Percentiles rank a stretch among this genome's conserved stretches.
Evolutionary conservation across 2,888 invertebrate species (phyloP).

Genomic region (Tuta absoluta): DNA sequence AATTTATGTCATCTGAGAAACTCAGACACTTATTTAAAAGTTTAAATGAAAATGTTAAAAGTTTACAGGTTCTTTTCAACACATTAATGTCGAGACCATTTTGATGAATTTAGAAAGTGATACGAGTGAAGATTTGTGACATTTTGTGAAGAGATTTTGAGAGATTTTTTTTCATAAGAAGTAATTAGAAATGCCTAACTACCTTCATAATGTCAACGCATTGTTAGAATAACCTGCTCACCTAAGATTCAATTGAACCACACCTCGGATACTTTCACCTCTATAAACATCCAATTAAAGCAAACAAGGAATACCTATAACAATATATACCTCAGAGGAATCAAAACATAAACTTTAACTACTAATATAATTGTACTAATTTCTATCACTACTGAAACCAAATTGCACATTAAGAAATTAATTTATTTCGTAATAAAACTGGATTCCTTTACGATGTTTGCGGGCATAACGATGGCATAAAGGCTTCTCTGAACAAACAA

Average conservation of each 20-base stretch:
- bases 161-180: too few species aligned
- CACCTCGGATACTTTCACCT: slow-evolving; percentile 1
- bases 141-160: too few species aligned
- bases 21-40: too few species aligned
- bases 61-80: too few species aligned
- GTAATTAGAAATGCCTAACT: too few species aligned
- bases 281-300: neutral
- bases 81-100: too few species aligned
- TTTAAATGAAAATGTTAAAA: too few species aligned
- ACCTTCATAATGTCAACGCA: neutral
- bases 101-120: too few species aligned
- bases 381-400: slow-evolving; percentile 6
- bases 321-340: neutral
- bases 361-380: slow-evolving; percentile 16
- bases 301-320: neutral
- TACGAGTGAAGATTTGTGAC: too few species aligned
- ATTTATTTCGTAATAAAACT: slow-evolving; percentile 15
- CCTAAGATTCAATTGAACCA: neutral
- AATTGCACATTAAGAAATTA: slow-evolving; percentile 10
- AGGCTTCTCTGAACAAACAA: too few species aligned
- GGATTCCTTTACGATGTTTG: neutral
- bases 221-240: neutral
- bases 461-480: slow-evolving; percentile 2
- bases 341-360: slow-evolving; percentile 13
- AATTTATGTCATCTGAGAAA: too few species aligned